phyloP scores from a whole-genome alignment of 2,113 vertebrate genomes.

The Sinocyclocheilus maitianheensis region DNA sequence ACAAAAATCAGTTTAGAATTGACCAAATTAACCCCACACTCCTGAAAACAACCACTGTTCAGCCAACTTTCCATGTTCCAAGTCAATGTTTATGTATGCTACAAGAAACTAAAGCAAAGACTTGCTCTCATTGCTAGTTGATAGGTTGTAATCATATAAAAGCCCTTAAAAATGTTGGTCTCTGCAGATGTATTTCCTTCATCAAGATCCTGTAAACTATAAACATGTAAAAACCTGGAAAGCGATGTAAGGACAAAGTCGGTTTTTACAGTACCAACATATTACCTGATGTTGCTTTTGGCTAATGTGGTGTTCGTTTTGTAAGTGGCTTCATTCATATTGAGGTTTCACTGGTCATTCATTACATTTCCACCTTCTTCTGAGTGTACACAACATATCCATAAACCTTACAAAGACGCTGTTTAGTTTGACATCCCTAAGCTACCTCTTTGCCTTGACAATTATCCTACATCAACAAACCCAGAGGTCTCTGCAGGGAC shows the following conservation, averaged over 20 bases:
- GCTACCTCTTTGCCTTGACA: conserved; percentile 37
- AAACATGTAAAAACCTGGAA: conserved; percentile 31
- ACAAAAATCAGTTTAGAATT: no score
- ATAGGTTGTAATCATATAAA: background rate
- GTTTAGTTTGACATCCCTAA: conserved; percentile 26
- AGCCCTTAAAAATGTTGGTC: background rate
- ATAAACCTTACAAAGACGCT: conserved; percentile 38
- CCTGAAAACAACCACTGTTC: background rate
- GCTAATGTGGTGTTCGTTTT: background rate
- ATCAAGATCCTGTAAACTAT: conserved; percentile 16
- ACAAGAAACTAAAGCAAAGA: background rate
- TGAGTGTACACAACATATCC: background rate
- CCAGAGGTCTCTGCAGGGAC: conserved; percentile 10
- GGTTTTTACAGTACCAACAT: background rate
- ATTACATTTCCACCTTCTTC: background rate
- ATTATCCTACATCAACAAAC: conserved; percentile 52
- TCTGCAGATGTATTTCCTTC: conserved; percentile 19
- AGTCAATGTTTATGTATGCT: background rate
- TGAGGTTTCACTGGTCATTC: background rate
- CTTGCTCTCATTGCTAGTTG: conserved; percentile 7
- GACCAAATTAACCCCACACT: background rate
- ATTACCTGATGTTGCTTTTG: conserved; percentile 23
- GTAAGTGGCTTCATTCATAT: conserved; percentile 16
- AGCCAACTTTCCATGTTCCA: background rate
- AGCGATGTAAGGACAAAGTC: conserved; percentile 13